Conservation (phyloP, 2,888 invertebrate species). For the Pristionchus exspectatus region DNA sequence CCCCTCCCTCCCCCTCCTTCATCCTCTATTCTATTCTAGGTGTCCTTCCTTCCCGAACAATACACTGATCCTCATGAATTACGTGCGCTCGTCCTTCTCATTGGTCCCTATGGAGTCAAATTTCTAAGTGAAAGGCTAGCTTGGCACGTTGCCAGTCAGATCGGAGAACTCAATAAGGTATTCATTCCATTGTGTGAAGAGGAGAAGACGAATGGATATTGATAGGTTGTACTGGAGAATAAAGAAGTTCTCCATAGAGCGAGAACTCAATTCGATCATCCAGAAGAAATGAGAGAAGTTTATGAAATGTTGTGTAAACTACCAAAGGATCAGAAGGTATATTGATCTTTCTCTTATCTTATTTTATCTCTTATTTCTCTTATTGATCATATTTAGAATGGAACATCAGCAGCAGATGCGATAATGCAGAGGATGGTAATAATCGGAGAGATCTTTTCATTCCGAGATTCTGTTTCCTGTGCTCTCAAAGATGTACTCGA, state of each 20-base stretch:
- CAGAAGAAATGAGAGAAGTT: conserved; percentile 97
- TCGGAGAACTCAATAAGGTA: conserved; percentile 90
- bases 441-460: conserved; percentile 96
- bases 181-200: background rate
- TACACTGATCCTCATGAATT: conserved; percentile 80
- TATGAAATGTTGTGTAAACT: conserved; percentile 81
- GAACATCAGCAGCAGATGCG: conserved; percentile 73
- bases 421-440: conserved; percentile 97
- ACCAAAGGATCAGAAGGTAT: conserved; percentile 55
- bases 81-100: conserved; percentile 92
- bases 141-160: conserved; percentile 99
- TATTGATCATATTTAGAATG: conserved; percentile 32
- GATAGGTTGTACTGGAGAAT: conserved; percentile 88
- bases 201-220: background rate
- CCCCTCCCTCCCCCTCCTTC: background rate
- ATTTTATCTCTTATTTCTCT: background rate
- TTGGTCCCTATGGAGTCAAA: conserved; percentile 99
- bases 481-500: conserved; percentile 89
- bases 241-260: conserved; percentile 93
- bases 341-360: background rate
- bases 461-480: conserved; percentile 93
- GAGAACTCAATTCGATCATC: conserved; percentile 97
- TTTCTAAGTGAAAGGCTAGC: conserved; percentile 95
- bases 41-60: conserved; percentile 96
- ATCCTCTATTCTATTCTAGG: background rate